phyloP scores from a whole-genome alignment of 2,113 vertebrate species.

The human (Homo sapiens) region DNA sequence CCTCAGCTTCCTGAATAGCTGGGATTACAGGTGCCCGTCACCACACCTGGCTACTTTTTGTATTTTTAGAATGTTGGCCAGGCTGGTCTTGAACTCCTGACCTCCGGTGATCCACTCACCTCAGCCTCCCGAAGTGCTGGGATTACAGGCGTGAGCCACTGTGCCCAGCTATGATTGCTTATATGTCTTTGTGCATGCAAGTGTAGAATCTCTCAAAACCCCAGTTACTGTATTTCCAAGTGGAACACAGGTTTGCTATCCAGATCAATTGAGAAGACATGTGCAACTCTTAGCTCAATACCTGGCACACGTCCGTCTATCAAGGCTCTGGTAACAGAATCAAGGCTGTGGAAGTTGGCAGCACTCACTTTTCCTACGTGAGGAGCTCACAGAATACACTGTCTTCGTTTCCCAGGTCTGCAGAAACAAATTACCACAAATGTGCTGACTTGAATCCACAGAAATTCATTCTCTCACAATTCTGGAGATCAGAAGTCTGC shows the following conservation, averaged over 20 bases:
- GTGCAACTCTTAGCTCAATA: background rate
- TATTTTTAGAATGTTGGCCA: no score
- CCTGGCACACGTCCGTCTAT: rapidly evolving
- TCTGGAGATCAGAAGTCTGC: background rate
- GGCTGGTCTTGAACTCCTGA: no score
- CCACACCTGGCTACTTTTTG: no score
- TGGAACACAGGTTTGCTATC: background rate
- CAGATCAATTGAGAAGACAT: background rate
- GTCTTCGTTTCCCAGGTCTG: background rate
- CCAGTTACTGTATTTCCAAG: background rate
- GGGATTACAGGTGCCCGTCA: no score
- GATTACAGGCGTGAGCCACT: no score
- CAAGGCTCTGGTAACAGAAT: background rate
- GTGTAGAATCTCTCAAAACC: background rate
- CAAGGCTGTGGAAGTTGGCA: rapidly evolving
- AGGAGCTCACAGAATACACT: rapidly evolving
- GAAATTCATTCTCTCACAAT: background rate
- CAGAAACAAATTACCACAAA: background rate
- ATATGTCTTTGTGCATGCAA: background rate
- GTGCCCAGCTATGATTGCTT: no score
- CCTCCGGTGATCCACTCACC: no score
- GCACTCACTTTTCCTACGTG: rapidly evolving
- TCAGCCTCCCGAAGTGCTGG: no score
- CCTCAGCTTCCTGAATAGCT: no score
- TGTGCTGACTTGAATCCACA: background rate